Base-by-base conservation (phyloP, 35 echinoderm and acorn worm genomes). In the Ophioderma brevispina region DNA sequence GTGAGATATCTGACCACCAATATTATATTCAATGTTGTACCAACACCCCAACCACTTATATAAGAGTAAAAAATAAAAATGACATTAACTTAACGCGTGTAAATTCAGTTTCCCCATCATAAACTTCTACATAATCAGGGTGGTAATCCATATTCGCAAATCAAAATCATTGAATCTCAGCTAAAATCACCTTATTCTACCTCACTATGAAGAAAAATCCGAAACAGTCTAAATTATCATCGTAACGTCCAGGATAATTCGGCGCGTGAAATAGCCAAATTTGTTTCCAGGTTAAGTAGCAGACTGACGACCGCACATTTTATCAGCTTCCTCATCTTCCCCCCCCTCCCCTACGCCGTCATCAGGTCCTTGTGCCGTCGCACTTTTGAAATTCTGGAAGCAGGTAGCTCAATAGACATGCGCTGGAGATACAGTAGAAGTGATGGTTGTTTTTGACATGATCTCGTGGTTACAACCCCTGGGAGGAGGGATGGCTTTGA, bases 351-450 rank as follows among this genome's bases (percentile, higher is more conserved):
- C 64, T 36, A 78, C 39, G 2, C 5, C 34, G 40, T 92, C n/a
- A n/a, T n/a, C n/a, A n/a, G 94, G 75, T 97, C 95, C 21, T 40
- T n/a, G 49, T 91, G 88, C 91, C 92, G 41, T 97, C 95, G 56
- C 95, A 97, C 52, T 97, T 97, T 55, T 79, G 39, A 38, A 32
- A 30, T 31, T 91, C 90, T 17, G 81, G 64, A 10, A 91, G 43
- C 34, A 81, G 86, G 0, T 30, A 19, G 23, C 39, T 70, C 34
- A 23, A n/a, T 19, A 35, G 23, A 31, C n/a, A 31, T 5, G n/a
- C 33, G 19, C 1, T 32, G 13, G 36, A 31, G 1, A 55, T 31
- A 82, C 90, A 91, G 75, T 85, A 79, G 5, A 91, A 78, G n/a
- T n/a, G n/a, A n/a, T 25, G 39, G 32, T 13, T 91, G 90, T 32